A percentile compares a stretch with the other conserved stretches of the same genome.
Evolutionary conservation across 2,797 vertebrate genomes (phyloP).

Genomic region (Gorsachius magnificus): DNA sequence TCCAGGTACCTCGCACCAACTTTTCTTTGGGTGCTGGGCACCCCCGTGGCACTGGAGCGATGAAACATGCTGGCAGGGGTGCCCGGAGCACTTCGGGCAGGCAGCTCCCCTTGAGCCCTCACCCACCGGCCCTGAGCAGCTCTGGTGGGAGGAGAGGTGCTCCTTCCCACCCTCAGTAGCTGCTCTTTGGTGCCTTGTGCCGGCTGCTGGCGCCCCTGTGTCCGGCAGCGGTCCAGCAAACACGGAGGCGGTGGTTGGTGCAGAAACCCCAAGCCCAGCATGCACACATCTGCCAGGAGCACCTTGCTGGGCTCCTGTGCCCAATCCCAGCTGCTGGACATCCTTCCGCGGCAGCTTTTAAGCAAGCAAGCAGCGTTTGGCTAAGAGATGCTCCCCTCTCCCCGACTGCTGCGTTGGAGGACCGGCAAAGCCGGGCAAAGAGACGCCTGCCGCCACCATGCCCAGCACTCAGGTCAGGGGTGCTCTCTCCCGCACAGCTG

Average conservation of each 20-base stretch:
- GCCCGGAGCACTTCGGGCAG: rapidly evolving
- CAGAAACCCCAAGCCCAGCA: rapidly evolving
- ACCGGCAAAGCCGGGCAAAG: neutral
- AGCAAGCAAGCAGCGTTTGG: rapidly evolving
- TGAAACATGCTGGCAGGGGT: neutral
- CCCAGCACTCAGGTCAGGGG: rapidly evolving
- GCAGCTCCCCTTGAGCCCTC: rapidly evolving
- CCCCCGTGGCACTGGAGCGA: rapidly evolving
- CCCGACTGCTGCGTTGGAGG: rapidly evolving
- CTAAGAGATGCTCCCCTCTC: neutral
- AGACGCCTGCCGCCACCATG: neutral
- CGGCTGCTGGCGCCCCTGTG: neutral
- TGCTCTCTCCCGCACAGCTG: neutral
- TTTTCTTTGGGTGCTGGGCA: neutral
- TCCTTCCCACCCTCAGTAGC: neutral
- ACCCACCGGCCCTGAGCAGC: rapidly evolving
- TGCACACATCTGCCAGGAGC: neutral
- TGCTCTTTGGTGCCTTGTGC: rapidly evolving
- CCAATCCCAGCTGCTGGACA: rapidly evolving
- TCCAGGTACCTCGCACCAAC: neutral
- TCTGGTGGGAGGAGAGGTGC: neutral
- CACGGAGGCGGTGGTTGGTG: neutral
- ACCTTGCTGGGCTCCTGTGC: neutral
- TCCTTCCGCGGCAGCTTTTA: neutral
- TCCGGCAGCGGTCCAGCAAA: neutral